Base-by-base conservation (phyloP, 2,113 vertebrate species). In the Sula dactylatra region DNA sequence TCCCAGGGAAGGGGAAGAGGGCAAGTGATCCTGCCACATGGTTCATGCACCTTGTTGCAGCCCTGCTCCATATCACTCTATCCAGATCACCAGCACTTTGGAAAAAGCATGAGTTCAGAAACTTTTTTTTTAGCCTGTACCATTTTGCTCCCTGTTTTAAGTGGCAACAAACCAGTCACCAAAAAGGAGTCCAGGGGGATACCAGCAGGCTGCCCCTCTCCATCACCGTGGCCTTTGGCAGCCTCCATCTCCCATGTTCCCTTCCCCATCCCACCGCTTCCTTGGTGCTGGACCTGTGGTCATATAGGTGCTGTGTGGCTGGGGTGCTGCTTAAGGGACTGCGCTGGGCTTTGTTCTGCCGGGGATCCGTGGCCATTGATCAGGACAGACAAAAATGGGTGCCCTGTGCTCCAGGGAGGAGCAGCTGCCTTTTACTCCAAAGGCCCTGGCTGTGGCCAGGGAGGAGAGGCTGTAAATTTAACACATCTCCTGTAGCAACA, bases 381-480 rank as follows among this genome's bases (percentile, higher is more conserved):
- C 70, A 36, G 55, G 16, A 29, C 38, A 45, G 56, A 91, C 36
- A 81, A 55, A 52, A 66, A 84, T 1, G 4, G 11, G 36, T 81
- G 38, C 19, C 40, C 59, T 70, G 76, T 66, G 72, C 61, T 70
- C 31, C 89, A 47, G 55, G 36, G 27, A 42, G 20, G 16, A 92
- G 22, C 38, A 74, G 34, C 36, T 94, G 70, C 81, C 34, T 80
- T 95, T 56, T 89, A 80, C 26, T 92, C 64, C 61, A 50, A 21
- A 38, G 25, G 29, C 4, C 5, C 4, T 61, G 72, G 9, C 45
- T 95, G 74, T 21, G 45, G 18, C 26, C 12, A 6, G 36, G 72
- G 58, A 85, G 82, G 50, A 82, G 36, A 89, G 52, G 81, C 32
- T 82, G 27, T 80, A 90, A 91, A 90, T 90, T 44, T 93, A 52